Evolutionary conservation across 2,888 invertebrate genomes (phyloP).

Genomic region (Pterostichus madidus): DNA sequence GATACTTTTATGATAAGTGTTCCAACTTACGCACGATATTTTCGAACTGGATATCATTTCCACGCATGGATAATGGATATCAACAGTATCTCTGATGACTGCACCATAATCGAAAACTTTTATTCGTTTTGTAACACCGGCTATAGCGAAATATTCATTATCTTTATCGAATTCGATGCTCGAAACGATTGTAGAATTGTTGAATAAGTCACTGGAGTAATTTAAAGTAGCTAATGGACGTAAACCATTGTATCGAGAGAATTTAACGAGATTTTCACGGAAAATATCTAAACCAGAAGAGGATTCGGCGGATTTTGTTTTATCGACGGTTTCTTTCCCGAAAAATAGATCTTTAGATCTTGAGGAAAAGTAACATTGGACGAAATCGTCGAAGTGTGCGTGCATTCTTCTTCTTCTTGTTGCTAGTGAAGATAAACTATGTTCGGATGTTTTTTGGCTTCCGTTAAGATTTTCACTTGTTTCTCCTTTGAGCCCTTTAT

Average conservation of each 20-base stretch:
- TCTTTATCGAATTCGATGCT: conserved; percentile 98
- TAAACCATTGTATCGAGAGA: conserved; percentile 89
- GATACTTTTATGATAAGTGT: conserved; percentile 91
- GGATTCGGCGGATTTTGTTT: conserved; percentile 71
- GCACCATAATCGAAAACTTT: conserved; percentile 95
- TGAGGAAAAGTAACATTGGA: conserved; percentile 90
- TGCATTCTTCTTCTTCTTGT: conserved; percentile 87
- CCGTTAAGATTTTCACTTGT: conserved; percentile 71
- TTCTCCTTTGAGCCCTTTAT: conserved; percentile 67
- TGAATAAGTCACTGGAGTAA: conserved; percentile 93
- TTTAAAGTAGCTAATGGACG: conserved; percentile 91
- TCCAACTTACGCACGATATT: conserved; percentile 97
- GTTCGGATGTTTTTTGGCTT: conserved; percentile 70
- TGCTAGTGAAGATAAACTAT: conserved; percentile 79
- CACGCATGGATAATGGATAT: conserved; percentile 94
- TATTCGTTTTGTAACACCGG: conserved; percentile 96
- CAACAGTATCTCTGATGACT: conserved; percentile 91
- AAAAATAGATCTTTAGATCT: conserved; percentile 87
- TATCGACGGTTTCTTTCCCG: conserved; percentile 74
- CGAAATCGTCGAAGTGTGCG: conserved; percentile 93
- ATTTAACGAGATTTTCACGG: conserved; percentile 91
- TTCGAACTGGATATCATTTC: conserved; percentile 96
- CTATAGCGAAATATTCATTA: conserved; percentile 96
- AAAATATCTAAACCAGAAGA: conserved; percentile 85
- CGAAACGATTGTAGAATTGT: conserved; percentile 91